These are phyloP conservation scores for Parazoanthus atlanticus DNA, from an alignment of 92 coral and sea anemone species.

Conservation along the genomic window DNA sequence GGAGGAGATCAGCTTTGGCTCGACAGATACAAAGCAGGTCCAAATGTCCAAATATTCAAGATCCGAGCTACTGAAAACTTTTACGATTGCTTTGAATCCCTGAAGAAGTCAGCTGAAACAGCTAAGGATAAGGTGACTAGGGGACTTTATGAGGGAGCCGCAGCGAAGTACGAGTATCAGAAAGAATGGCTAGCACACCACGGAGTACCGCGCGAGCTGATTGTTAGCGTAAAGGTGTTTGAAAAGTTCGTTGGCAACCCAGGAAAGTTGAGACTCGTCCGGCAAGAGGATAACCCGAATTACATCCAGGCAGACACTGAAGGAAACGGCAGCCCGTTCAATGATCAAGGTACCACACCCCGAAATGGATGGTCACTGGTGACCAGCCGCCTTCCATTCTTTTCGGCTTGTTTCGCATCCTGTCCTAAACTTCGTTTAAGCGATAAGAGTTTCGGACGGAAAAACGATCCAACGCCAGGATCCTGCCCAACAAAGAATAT, in stretches of 20 bases:
- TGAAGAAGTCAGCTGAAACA: not conserved
- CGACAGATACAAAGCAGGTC: not conserved
- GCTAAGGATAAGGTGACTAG: not conserved
- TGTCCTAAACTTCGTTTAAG: not conserved
- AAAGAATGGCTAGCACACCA: not conserved
- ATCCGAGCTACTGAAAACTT: not conserved
- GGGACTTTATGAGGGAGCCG: not conserved
- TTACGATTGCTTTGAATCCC: not conserved
- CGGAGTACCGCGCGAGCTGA: not conserved
- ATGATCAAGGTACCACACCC: not conserved
- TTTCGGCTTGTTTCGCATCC: not conserved
- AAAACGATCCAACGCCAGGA: not conserved
- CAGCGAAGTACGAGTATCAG: not conserved
- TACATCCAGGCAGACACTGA: not conserved
- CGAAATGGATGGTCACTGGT: not conserved
- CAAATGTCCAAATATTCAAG: not conserved
- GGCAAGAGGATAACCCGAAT: not conserved
- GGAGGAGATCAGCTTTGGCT: slow-evolving; percentile 9
- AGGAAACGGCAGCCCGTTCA: not conserved
- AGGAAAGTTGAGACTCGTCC: not conserved
- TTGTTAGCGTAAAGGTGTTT: not conserved
- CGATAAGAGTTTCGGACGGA: not conserved
- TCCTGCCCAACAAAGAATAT: not conserved
- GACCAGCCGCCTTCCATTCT: not conserved
- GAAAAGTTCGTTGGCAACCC: not conserved